Conservation (phyloP, 1,140 invertebrate genomes). For the Asbolus verrucosus region DNA sequence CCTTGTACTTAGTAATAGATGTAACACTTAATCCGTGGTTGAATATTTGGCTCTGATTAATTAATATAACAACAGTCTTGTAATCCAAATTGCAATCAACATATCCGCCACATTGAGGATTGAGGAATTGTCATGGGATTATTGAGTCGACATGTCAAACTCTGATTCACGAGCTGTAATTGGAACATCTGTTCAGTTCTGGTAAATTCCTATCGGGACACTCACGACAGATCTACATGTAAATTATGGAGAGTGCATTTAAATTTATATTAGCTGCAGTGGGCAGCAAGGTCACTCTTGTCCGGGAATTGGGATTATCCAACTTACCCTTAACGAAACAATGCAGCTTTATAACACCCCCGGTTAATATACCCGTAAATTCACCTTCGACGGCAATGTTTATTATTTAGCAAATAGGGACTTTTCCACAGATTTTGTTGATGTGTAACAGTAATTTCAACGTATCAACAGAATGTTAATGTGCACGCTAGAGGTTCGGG, state of each 20-base stretch:
- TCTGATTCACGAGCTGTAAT: conserved; percentile 30
- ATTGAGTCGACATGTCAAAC: conserved; percentile 34
- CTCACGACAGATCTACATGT: conserved; percentile 39
- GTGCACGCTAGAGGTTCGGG: no score
- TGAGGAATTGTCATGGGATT: conserved; percentile 17
- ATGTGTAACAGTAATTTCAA: no score
- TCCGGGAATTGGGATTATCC: background rate
- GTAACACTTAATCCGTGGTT: no score
- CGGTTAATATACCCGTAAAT: background rate
- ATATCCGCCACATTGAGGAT: conserved; percentile 7
- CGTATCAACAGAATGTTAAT: no score
- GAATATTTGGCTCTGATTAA: no score
- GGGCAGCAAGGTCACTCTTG: conserved; percentile 24
- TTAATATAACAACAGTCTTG: no score
- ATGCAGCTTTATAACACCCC: conserved; percentile 5
- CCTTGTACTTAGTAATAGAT: no score
- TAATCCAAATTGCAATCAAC: conserved; percentile 14
- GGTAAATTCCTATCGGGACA: conserved; percentile 28
- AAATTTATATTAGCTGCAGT: conserved; percentile 44
- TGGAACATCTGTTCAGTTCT: conserved; percentile 40
- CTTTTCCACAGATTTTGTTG: no score
- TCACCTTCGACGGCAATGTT: no score
- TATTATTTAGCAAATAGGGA: no score
- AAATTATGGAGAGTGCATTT: conserved; percentile 44
- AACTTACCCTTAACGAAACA: conserved; percentile 16